Percentiles rank a stretch among this genome's conserved stretches.
phyloP scores from a whole-genome alignment of 2,888 invertebrate genomes.

The Axea sp. region DNA sequence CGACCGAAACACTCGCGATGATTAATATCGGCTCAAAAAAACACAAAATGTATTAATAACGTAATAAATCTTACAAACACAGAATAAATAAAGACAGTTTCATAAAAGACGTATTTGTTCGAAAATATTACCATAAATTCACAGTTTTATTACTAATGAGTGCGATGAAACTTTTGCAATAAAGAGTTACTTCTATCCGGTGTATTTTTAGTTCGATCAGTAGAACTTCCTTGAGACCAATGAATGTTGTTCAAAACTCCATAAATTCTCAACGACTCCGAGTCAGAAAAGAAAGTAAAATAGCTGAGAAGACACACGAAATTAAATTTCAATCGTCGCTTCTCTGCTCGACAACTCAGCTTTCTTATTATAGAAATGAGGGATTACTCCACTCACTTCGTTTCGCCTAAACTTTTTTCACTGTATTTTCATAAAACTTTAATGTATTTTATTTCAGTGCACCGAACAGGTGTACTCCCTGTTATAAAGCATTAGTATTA shows the following conservation, averaged over 20 bases:
- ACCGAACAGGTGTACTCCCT: not conserved
- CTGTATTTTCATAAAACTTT: conserved; percentile 1
- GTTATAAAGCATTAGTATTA: not conserved
- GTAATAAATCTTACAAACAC: too few relatives aligned
- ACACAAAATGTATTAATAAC: too few relatives aligned
- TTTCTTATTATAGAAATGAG: conserved; percentile 60
- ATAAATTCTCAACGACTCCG: conserved; percentile 37
- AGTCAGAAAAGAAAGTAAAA: conserved; percentile 30
- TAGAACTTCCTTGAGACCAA: conserved; percentile 31
- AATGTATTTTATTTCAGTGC: conserved; percentile 3
- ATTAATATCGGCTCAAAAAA: too few relatives aligned
- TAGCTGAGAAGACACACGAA: conserved; percentile 34
- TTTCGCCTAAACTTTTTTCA: conserved; percentile 25
- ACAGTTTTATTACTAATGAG: conserved; percentile 7
- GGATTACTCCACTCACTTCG: conserved; percentile 29
- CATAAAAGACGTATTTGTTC: not conserved
- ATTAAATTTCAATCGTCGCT: conserved; percentile 48
- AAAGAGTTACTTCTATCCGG: conserved; percentile 12
- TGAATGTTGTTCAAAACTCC: conserved; percentile 40
- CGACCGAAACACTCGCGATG: too few relatives aligned
- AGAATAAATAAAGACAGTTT: too few relatives aligned
- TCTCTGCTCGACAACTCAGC: conserved; percentile 43
- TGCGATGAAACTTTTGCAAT: conserved; percentile 35
- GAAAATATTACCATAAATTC: conserved; percentile 4
- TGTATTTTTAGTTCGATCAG: conserved; percentile 41